Conservation (phyloP, 2,113 vertebrate genomes). For the Lonchura striata region DNA sequence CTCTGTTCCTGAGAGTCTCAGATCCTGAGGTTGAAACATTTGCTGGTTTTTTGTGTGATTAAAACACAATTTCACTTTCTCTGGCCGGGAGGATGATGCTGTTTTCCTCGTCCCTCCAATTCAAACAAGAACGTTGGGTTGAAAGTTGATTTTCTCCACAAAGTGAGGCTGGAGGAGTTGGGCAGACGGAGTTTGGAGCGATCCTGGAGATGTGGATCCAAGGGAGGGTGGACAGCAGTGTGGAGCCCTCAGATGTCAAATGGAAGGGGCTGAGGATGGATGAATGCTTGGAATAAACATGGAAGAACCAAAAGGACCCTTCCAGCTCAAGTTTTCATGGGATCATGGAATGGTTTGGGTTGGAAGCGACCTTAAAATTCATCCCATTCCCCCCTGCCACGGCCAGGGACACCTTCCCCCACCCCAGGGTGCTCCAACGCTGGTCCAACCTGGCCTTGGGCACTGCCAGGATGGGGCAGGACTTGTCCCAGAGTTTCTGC, state of each 20-base stretch:
- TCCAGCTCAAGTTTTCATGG: not conserved
- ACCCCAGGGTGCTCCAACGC: not conserved
- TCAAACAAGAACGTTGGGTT: not conserved
- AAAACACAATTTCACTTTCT: not conserved
- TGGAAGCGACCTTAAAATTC: not conserved
- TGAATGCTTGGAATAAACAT: accelerated
- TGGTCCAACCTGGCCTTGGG: not conserved
- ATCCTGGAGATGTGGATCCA: not conserved
- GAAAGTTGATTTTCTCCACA: not conserved
- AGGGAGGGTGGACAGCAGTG: not conserved
- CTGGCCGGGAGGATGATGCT: not conserved
- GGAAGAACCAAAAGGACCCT: not conserved
- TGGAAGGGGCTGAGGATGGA: not conserved
- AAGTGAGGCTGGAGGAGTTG: not conserved
- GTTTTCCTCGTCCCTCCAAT: not conserved
- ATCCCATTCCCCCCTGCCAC: not conserved
- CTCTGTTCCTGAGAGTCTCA: not conserved
- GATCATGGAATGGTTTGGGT: not conserved
- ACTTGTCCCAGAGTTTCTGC: not conserved
- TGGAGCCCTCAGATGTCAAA: not conserved
- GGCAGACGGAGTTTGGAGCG: not conserved
- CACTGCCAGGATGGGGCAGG: not conserved
- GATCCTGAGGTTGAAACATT: not conserved
- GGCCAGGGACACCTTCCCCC: not conserved
- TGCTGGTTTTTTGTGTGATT: not conserved